These are phyloP conservation scores for Mus spicilegus DNA, from an alignment of 2,113 vertebrate species.

Conservation along the genomic window DNA sequence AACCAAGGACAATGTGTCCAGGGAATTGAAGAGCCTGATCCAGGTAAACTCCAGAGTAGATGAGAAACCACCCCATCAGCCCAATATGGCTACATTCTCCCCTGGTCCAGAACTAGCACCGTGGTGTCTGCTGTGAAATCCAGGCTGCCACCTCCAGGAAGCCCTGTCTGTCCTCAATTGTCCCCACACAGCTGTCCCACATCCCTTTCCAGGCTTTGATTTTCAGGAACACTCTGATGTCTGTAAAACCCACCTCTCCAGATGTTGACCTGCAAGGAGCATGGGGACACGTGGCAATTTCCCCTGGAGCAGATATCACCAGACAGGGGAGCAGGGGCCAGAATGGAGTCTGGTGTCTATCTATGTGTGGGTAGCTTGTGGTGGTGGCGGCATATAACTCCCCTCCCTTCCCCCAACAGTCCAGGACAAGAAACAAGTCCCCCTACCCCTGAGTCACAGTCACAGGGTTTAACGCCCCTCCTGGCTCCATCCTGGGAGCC, in stretches of 20 bases:
- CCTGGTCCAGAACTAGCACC: not conserved
- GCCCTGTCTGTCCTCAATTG: not conserved
- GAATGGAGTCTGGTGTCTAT: not conserved
- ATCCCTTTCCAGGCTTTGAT: not conserved
- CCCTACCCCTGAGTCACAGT: too few relatives aligned
- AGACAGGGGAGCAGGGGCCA: not conserved
- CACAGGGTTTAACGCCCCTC: not conserved
- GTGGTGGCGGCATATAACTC: not conserved
- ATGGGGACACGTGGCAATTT: not conserved
- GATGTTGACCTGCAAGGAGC: not conserved
- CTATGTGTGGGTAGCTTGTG: not conserved
- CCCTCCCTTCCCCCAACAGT: not conserved
- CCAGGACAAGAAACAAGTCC: not conserved
- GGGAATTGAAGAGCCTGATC: not conserved
- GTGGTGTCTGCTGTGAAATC: not conserved
- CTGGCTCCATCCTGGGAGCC: too few relatives aligned
- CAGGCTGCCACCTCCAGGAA: not conserved
- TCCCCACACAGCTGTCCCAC: not conserved
- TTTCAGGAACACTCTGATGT: not conserved
- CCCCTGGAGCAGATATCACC: too few relatives aligned
- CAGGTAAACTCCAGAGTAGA: not conserved
- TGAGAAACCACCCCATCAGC: not conserved
- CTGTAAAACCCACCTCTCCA: not conserved
- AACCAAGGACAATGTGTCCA: not conserved
- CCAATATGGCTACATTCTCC: not conserved